A percentile compares a stretch with the other conserved stretches of the same genome.
phyloP scores from a whole-genome alignment of 2,888 invertebrate genomes.

The Patella depressa region DNA sequence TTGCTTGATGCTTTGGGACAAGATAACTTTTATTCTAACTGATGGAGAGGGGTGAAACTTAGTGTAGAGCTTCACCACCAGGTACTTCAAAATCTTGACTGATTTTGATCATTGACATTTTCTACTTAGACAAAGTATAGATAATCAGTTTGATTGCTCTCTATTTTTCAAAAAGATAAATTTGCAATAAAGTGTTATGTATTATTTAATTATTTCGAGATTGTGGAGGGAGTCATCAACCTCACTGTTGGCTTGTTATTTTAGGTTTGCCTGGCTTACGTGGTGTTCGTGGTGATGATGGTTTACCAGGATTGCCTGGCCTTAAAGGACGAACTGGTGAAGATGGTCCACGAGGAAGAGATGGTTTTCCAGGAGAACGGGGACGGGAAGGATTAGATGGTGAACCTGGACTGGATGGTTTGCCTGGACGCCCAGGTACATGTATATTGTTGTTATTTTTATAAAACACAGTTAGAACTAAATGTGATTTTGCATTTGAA shows the following conservation, averaged over 20 bases:
- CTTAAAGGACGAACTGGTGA: slow-evolving; percentile 41
- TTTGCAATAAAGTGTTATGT: too few species aligned
- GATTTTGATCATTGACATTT: too few species aligned
- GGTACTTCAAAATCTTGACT: too few species aligned
- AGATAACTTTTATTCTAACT: too few species aligned
- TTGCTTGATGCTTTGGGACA: too few species aligned
- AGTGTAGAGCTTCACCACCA: too few species aligned
- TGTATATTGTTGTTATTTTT: not conserved
- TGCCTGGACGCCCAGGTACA: not conserved
- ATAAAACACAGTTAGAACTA: not conserved
- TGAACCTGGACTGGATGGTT: not conserved
- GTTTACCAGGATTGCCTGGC: slow-evolving; percentile 59
- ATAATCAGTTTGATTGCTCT: too few species aligned
- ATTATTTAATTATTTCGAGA: too few species aligned
- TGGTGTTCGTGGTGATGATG: slow-evolving; percentile 50
- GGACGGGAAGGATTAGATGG: slow-evolving; percentile 24
- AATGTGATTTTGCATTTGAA: too few species aligned
- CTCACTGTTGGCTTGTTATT: not conserved
- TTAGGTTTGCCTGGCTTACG: slow-evolving; percentile 60
- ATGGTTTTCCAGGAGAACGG: slow-evolving; percentile 26
- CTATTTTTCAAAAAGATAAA: too few species aligned
- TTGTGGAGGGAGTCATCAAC: slow-evolving; percentile 24
- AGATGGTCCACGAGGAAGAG: slow-evolving; percentile 41
- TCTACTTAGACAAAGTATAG: too few species aligned
- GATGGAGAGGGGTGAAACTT: too few species aligned